These are phyloP conservation scores for Crematogaster levior DNA, from an alignment of 2,888 invertebrate genomes.

Conservation along the genomic window DNA sequence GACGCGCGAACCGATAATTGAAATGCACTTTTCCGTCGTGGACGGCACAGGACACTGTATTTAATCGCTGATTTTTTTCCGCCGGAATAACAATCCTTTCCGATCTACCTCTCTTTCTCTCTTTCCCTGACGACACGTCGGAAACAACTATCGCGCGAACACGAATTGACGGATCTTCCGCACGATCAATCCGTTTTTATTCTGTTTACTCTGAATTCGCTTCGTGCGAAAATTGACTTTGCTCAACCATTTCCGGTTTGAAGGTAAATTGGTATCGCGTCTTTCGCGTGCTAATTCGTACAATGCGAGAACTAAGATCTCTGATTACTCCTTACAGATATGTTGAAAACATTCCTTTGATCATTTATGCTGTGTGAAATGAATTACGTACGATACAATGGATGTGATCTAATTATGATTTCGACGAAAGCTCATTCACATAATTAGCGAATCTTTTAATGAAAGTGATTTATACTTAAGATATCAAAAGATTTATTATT, in stretches of 20 bases:
- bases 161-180: slow-evolving; percentile 31
- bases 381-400: neutral
- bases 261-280: slow-evolving; percentile 3
- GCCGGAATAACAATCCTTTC: slow-evolving; percentile 30
- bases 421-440: neutral
- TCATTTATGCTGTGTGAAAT: neutral
- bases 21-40: slow-evolving; percentile 70
- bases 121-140: slow-evolving; percentile 1
- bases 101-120: neutral
- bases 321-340: neutral
- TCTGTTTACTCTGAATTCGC: slow-evolving; percentile 21
- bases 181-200: slow-evolving; percentile 35
- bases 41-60: slow-evolving; percentile 60
- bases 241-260: slow-evolving; percentile 2
- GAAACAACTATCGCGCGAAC: slow-evolving; percentile 16
- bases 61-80: slow-evolving; percentile 57
- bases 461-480: no score
- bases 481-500: neutral
- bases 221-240: slow-evolving; percentile 37
- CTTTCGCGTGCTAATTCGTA: neutral
- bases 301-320: neutral
- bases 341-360: neutral
- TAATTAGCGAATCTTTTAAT: neutral
- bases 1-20: slow-evolving; percentile 68
- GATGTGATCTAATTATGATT: neutral